Evolutionary conservation across 2,797 vertebrate genomes (phyloP), one percentile per base, ranked within the genome.

Genomic region (Gila robusta): DNA sequence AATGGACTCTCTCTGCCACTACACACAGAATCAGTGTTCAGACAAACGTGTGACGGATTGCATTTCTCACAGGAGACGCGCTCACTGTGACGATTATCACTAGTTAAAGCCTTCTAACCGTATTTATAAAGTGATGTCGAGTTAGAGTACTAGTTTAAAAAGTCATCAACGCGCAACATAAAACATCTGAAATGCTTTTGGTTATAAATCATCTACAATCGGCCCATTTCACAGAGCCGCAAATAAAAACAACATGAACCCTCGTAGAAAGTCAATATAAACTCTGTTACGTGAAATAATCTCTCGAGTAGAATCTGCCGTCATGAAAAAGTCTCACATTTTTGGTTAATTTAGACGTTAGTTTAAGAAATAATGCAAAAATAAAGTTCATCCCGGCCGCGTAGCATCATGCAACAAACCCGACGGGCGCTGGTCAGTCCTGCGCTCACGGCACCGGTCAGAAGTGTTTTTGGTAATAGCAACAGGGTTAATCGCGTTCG

Each of bases 171-270:
- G 47, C 95, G 78, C 64, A 49, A 83, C 66, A 82, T 77, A 76
- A 88, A 87, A 87, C 47, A 96, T 95, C 95, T 93, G 92, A 94
- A 93, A 93, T 79, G 92, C 94, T 92, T 94, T 87, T 66, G 78
- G 81, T 82, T 95, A 95, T 82, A 96, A 96, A 95, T 95, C 95
- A 95, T 95, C 95, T 79, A 86, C 73, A 73, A n/a, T 17, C 73
- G 95, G 95, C 94, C 95, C 96, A 94, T 95, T 96, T 96, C 96
- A 96, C 95, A 96, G 96, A 95, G 95, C 96, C 84, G 93, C 83
- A 64, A 82, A 89, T 87, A 96, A 87, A 87, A 84, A 28, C 54
- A 79, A 78, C 84, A 82, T 64, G 56, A n/a, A 72, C 23, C 79
- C 87, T 84, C 59, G 49, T 81, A 89, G 82, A 82, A 88, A 88